phyloP scores from a whole-genome alignment of 2,888 invertebrate species.

The Amaurobius ferox region DNA sequence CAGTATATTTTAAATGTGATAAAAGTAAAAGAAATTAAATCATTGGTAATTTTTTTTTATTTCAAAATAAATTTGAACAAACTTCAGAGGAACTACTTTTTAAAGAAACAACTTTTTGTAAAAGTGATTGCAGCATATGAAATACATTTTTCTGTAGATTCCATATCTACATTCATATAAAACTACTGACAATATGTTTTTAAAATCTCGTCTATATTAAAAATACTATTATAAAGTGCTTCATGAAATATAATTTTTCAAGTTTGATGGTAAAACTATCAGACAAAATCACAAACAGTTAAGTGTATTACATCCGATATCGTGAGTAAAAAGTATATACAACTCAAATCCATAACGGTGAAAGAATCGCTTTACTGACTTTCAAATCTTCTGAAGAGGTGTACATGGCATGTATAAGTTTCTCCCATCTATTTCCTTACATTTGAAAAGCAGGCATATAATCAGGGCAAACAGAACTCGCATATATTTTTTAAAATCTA shows the following conservation, averaged over 20 bases:
- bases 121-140: too few relatives aligned
- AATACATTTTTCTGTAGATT: too few relatives aligned
- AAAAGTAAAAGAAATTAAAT: too few relatives aligned
- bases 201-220: not conserved
- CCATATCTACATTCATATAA: too few relatives aligned
- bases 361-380: not conserved
- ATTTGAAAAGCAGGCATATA: not conserved
- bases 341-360: not conserved
- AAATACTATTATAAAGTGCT: not conserved
- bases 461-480: constrained; percentile 39
- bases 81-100: too few relatives aligned
- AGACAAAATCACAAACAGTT: not conserved
- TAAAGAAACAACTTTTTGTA: too few relatives aligned
- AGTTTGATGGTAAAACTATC: not conserved
- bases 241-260: not conserved
- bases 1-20: too few relatives aligned
- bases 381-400: not conserved
- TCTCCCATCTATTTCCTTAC: not conserved
- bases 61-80: too few relatives aligned
- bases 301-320: not conserved
- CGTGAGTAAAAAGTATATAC: not conserved
- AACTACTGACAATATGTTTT: too few relatives aligned
- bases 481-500: constrained; percentile 53
- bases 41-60: too few relatives aligned
- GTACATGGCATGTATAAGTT: not conserved